These are phyloP conservation scores for Nephila pilipes DNA, from an alignment of 1,140 invertebrate species.

Conservation along the genomic window DNA sequence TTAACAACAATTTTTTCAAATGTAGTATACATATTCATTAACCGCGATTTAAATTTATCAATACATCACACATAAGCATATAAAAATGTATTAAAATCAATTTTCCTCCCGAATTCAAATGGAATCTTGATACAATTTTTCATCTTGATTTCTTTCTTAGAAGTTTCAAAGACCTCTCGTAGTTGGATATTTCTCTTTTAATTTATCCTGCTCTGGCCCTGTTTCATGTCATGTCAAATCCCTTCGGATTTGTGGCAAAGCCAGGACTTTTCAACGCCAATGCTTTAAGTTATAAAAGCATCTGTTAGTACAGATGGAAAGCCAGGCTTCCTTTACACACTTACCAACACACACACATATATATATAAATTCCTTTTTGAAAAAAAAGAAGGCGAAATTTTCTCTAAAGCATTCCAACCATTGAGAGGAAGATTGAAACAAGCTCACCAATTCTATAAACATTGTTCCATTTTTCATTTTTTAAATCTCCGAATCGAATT, in stretches of 20 bases:
- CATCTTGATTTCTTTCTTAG: not conserved
- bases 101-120: not conserved
- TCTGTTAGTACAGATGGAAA: constrained; percentile 63
- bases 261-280: constrained; percentile 41
- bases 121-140: not conserved
- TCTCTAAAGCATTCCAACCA: not conserved
- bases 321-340: constrained; percentile 39
- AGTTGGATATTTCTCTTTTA: not conserved
- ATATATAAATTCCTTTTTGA: not conserved
- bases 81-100: not conserved
- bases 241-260: not conserved
- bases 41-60: not conserved
- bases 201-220: not conserved
- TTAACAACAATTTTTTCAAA: too few species aligned
- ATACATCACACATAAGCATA: not conserved
- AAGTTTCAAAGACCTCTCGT: not conserved
- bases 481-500: too few species aligned
- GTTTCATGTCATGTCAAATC: constrained; percentile 26
- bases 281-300: constrained; percentile 55
- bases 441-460: not conserved
- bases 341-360: not conserved
- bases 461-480: too few species aligned
- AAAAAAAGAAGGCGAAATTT: constrained; percentile 5
- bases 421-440: constrained; percentile 18
- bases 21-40: not conserved